Conservation (phyloP, 2,888 invertebrate species). For the Strigamia crassipes region DNA sequence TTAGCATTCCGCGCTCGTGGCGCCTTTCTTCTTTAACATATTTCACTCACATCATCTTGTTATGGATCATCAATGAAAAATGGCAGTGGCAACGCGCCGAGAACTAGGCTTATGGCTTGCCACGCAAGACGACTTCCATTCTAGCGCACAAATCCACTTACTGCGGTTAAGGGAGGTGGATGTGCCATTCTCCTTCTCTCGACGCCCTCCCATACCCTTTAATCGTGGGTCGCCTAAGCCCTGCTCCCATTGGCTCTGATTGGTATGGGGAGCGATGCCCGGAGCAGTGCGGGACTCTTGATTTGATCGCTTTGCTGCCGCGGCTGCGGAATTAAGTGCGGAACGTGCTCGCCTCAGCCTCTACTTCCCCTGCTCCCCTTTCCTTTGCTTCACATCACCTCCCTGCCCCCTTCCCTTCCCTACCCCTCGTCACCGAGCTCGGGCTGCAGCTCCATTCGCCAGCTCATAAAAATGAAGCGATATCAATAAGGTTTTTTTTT, state of each 20-base stretch:
- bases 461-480: slow-evolving; percentile 43
- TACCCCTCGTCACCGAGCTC: slow-evolving; percentile 30
- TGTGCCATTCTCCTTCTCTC: slow-evolving; percentile 20
- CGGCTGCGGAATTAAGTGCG: slow-evolving; percentile 30
- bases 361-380: background rate
- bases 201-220: slow-evolving; percentile 6
- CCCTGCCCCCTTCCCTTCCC: background rate
- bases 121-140: slow-evolving; percentile 27
- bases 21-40: slow-evolving; percentile 17
- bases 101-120: slow-evolving; percentile 30
- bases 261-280: slow-evolving; percentile 30
- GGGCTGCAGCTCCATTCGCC: slow-evolving; percentile 39
- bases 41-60: slow-evolving; percentile 26
- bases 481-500: slow-evolving; percentile 46
- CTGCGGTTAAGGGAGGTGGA: slow-evolving; percentile 30
- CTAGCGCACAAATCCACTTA: slow-evolving; percentile 18
- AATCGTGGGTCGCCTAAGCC: slow-evolving; percentile 30
- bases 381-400: background rate
- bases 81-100: slow-evolving; percentile 27
- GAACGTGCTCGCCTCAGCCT: slow-evolving; percentile 16
- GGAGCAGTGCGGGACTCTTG: slow-evolving; percentile 26
- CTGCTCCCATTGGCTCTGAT: slow-evolving; percentile 30
- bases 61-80: slow-evolving; percentile 30
- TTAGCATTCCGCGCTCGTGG: background rate
- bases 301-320: slow-evolving; percentile 30